Evolutionary conservation across 1,140 invertebrate genomes (phyloP), one percentile per base, ranked within the genome.

Genomic region (Halictus rubicundus): DNA sequence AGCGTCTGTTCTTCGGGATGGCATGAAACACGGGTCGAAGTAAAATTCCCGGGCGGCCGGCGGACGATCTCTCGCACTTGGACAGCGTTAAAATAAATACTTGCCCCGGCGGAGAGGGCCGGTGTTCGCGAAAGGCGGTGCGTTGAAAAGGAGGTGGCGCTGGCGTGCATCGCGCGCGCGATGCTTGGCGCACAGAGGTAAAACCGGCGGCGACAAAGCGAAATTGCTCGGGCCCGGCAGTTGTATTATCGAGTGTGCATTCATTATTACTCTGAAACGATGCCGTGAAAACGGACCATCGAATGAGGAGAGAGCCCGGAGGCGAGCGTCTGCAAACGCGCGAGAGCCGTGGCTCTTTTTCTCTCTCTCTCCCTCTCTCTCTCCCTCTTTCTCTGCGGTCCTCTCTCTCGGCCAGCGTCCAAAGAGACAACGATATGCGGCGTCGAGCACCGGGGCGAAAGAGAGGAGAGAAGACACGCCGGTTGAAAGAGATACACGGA

Each of bases 251-350:
- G 75, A 63, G 42, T 39, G 25, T 42, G 76, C 68, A 70, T 72
- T 71, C 76, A 68, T 78, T 78, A 72, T 78, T 78, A 78, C 68
- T 27, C 54, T 27, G 54, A 42, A 76, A 76, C 74, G 74, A 69
- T 52, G 65, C 66, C 39, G 68, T 39, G 76, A 52, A 72, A 78
- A 72, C 70, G 82, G 75, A 83, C 70, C 76, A 68, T 80, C 76
- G 70, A 80, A 80, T 57, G 83, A 80, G 83, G 73, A 46, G 42
- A 46, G 42, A 72, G 46, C 77, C 32, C 81, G 72, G 76, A 76
- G 68, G 82, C 81, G 61, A 73, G 80, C 83, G 72, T 84, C 66
- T 82, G 83, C 49, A 63, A 78, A 81, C 68, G 82, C 54, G 39
- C 81, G 66, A 7, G 14, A 52, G 14, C 49, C 5, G 64, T 42